A percentile compares a stretch with the other conserved stretches of the same genome.
Evolutionary conservation across 2,888 invertebrate species (phyloP).

Genomic region (Lycophotia porphyrea): DNA sequence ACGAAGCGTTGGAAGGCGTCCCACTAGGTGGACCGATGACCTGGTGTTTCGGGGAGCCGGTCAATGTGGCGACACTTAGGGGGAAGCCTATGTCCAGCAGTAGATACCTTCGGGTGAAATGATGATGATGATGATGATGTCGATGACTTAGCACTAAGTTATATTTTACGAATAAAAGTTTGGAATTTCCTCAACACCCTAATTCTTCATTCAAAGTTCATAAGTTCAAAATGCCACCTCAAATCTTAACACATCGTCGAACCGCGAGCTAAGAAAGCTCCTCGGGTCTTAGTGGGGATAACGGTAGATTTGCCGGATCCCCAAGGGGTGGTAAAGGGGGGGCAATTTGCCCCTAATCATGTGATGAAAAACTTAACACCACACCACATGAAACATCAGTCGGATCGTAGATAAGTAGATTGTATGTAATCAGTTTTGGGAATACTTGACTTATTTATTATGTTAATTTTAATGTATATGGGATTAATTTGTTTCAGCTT

Average conservation of each 20-base stretch:
- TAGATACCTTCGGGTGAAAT: too few relatives aligned
- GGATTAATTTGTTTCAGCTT: constrained; percentile 48
- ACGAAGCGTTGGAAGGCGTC: too few relatives aligned
- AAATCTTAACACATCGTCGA: constrained; percentile 51
- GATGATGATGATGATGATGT: too few relatives aligned
- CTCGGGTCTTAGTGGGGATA: constrained; percentile 79
- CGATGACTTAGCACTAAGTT: too few relatives aligned
- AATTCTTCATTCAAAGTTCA: not conserved
- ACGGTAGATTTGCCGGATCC: constrained; percentile 82
- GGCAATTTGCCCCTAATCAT: constrained; percentile 86
- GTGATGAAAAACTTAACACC: constrained; percentile 88
- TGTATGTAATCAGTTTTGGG: constrained; percentile 70
- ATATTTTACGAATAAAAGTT: too few relatives aligned
- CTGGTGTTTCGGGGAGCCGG: too few relatives aligned
- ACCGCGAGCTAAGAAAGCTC: constrained; percentile 72
- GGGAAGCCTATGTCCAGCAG: too few relatives aligned
- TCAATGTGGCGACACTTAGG: too few relatives aligned
- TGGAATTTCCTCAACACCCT: not conserved
- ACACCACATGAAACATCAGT: constrained; percentile 71
- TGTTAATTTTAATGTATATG: constrained; percentile 66
- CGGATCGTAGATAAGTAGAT: constrained; percentile 53
- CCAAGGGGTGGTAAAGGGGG: constrained; percentile 64
- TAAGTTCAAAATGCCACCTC: constrained; percentile 65
- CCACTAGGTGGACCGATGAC: too few relatives aligned
- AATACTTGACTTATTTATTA: constrained; percentile 66